phyloP scores from a whole-genome alignment of 2,113 vertebrate species.

The Chaetops frenatus region DNA sequence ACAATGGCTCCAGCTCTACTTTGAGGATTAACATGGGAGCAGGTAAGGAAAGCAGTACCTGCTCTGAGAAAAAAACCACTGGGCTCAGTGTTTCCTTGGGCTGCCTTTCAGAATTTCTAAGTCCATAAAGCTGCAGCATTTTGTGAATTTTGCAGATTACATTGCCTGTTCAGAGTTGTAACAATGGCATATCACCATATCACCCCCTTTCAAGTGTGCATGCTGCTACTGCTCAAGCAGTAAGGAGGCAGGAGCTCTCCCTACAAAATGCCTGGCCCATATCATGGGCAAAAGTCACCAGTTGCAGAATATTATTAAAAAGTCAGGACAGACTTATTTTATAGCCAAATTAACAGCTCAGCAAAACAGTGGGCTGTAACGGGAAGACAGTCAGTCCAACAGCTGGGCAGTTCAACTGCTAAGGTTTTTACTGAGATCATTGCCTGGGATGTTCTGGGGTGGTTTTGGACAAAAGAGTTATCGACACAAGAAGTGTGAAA shows the following conservation, averaged over 20 bases:
- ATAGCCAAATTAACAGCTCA: constrained; percentile 1
- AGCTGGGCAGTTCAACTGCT: not conserved
- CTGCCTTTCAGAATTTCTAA: not conserved
- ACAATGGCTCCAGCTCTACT: not conserved
- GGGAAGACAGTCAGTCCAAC: not conserved
- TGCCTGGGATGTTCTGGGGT: not conserved
- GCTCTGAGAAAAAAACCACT: not conserved
- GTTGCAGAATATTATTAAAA: not conserved
- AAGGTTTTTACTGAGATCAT: not conserved
- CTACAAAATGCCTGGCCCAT: not conserved
- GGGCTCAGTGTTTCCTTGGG: not conserved
- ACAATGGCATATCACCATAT: not conserved
- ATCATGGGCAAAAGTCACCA: not conserved
- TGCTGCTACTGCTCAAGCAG: not conserved
- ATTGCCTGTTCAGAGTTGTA: not conserved
- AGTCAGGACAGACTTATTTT: not conserved
- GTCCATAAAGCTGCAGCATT: not conserved
- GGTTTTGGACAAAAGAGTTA: not conserved
- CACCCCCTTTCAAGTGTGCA: not conserved
- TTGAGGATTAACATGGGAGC: not conserved
- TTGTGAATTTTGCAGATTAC: not conserved
- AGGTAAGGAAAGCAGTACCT: not conserved
- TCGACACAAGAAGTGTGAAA: not conserved
- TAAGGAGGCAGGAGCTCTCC: not conserved
- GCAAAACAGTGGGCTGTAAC: not conserved